Percentiles rank a stretch among this genome's conserved stretches.
phyloP scores from a whole-genome alignment of 2,888 invertebrate species.

The Watsonalla binaria region DNA sequence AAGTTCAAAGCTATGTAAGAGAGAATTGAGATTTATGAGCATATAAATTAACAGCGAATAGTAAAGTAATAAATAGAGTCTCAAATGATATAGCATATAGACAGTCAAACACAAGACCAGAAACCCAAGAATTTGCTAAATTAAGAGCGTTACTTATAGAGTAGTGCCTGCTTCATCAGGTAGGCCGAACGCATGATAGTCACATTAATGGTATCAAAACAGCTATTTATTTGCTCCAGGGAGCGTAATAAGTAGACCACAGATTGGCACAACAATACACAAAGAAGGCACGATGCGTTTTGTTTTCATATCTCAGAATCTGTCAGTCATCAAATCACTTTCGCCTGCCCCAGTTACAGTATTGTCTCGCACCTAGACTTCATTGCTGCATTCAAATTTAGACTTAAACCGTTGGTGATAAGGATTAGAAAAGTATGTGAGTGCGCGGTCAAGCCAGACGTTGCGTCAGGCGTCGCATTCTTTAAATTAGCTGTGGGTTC shows the following conservation, averaged over 20 bases:
- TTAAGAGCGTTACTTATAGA: too few relatives aligned
- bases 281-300: neutral
- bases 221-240: neutral
- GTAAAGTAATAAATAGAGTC: too few relatives aligned
- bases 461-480: neutral
- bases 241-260: neutral
- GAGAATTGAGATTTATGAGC: too few relatives aligned
- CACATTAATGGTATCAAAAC: neutral
- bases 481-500: neutral
- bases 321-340: constrained; percentile 41
- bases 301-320: constrained; percentile 6
- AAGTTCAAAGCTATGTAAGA: too few relatives aligned
- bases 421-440: neutral
- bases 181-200: too few relatives aligned
- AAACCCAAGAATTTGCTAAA: too few relatives aligned
- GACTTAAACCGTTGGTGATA: neutral
- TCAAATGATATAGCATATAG: too few relatives aligned
- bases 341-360: constrained; percentile 45
- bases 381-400: neutral
- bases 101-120: too few relatives aligned
- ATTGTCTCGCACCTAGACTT: constrained; percentile 23
- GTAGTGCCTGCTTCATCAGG: too few relatives aligned
- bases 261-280: neutral
- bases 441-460: neutral
- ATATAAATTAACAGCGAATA: too few relatives aligned